Base-by-base conservation (phyloP, 2,113 vertebrate genomes). In the Natator depressus region DNA sequence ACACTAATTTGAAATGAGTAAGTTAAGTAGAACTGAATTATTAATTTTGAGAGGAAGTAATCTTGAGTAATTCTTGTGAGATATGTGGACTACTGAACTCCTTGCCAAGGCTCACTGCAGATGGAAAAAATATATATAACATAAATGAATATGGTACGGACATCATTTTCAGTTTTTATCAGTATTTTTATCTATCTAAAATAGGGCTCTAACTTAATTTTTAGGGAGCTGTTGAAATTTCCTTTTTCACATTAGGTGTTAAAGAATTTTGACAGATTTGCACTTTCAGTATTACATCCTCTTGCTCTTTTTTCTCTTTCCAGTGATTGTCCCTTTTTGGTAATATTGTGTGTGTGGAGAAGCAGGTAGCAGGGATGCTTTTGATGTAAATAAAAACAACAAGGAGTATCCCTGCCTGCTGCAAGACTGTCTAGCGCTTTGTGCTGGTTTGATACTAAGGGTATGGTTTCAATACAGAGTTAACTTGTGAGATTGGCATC, bases 161-260 rank as follows among this genome's bases (percentile, higher is more conserved):
- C 24, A 27, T 12, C 75, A 27, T 78, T 72, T 72, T 38, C 65
- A 72, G n/a, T n/a, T 42, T 42, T 42, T 42, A 42, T 42, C 42
- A 42, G 42, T 59, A 49, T 31, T 78, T 69, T 4, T 78, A 91
- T 92, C 69, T 9, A 22, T 88, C 10, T 9, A 90, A 29, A 35
- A 85, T 84, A 80, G 89, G 20, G 3, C 87, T 91, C 16, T 88
- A 46, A 11, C 90, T 95, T 57, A 82, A 42, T 95, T 47, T 79
- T 4, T 79, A 50, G 78, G 19, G n/a, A 72, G n/a, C 65, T 72
- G 9, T 72, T 72, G 65, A 38, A 8, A n/a, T n/a, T 69, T 72
- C 31, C 31, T 69, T 38, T 72, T 72, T 38, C 65, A 72, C 7
- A 38, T 72, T 22, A 72, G 35, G 19, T 50, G 10, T 81, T 53